Evolutionary conservation across 2,113 vertebrate genomes (phyloP), one percentile per base, ranked within the genome.

Genomic region (Gulo gulo): DNA sequence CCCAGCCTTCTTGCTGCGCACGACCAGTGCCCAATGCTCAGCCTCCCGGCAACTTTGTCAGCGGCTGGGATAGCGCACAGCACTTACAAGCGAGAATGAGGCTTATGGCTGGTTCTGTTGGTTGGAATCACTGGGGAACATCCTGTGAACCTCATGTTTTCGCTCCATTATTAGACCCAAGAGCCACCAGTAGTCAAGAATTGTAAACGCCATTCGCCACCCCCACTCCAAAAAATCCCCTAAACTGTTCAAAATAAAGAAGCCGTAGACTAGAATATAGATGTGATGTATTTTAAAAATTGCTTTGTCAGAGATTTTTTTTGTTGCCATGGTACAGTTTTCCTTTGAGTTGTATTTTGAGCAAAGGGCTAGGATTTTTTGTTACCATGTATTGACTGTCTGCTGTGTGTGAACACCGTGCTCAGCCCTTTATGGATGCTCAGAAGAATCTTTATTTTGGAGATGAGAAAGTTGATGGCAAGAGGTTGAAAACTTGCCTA

Each of bases 161-260:
- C 26, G 63, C 36, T 50, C n/a, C 42, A 0, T 39, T 61, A 20
- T 31, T 67, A 24, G 26, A 67, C 73, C 71, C 47, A 59, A 92
- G 86, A 96, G 42, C 24, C 36, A 26, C 67, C 55, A 21, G n/a
- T 71, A 39, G 90, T 55, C 1, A 55, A 96, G 88, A 87, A 67
- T 83, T 89, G 87, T 39, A 73, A 39, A 79, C 11, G 24, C 29
- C 61, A 29, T 31, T 45, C 20, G 12, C 36, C 20, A 8, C 2
- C 55, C n/a, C 10, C 12, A 42, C 45, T 21, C 24, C 6, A 24
- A 24, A 55, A 45, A 78, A 24, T 42, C 11, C 18, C 39, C 73
- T 7, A 29, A 76, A 47, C 71, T 88, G 42, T 59, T 88, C 69
- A 61, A 88, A 97, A 97, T 96, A 93, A 97, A 96, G 39, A 67